Conservation (phyloP, 1,140 invertebrate genomes). For the Cherax destructor region DNA sequence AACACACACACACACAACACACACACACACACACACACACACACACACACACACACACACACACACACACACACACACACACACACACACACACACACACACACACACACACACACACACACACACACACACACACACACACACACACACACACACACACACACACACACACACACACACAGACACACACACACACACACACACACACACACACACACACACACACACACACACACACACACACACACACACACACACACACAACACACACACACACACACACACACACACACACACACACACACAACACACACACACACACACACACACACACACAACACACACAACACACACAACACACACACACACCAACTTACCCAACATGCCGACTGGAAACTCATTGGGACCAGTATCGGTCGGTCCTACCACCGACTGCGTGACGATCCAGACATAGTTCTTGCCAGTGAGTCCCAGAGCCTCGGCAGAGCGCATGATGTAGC, state of each 20-base stretch:
- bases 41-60: too few relatives aligned
- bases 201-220: neutral
- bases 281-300: neutral
- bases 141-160: neutral
- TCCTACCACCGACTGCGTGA: conserved; percentile 94
- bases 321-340: neutral
- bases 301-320: neutral
- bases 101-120: neutral
- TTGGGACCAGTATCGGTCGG: conserved; percentile 81
- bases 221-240: neutral
- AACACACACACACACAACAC: too few relatives aligned
- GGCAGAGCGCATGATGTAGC: conserved; percentile 88
- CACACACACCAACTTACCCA: conserved; percentile 83
- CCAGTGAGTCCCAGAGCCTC: conserved; percentile 90
- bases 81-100: neutral
- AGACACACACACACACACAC: neutral
- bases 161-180: neutral
- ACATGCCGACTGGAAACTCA: conserved; percentile 93
- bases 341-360: too few relatives aligned
- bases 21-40: too few relatives aligned
- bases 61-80: too few relatives aligned
- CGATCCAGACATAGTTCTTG: conserved; percentile 97
- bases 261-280: too few relatives aligned
- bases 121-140: neutral
- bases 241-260: neutral